A percentile compares a stretch with the other conserved stretches of the same genome.
Conservation (phyloP, 2,797 vertebrate species). For the Anguilla obscura region DNA sequence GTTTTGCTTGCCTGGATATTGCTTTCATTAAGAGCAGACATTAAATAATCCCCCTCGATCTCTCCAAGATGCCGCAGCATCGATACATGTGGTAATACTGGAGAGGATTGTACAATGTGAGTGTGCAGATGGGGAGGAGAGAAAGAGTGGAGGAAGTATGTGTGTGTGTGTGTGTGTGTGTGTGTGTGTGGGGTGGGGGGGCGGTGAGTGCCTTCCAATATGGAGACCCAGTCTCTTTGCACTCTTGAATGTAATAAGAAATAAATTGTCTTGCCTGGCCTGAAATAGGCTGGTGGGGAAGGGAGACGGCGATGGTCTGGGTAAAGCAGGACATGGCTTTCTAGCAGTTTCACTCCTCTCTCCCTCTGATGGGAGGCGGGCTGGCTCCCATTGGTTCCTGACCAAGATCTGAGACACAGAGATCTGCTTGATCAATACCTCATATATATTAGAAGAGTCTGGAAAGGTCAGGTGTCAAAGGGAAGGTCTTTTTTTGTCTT, state of each 20-base stretch:
- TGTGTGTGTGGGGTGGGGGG: neutral
- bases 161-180: too few species aligned
- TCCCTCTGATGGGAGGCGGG: neutral
- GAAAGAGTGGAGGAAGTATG: neutral
- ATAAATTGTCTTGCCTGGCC: slow-evolving; percentile 34
- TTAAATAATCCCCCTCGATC: slow-evolving; percentile 27
- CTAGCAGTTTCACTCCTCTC: neutral
- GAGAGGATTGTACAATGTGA: neutral
- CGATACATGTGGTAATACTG: neutral
- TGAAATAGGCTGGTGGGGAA: slow-evolving; percentile 34
- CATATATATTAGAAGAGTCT: slow-evolving; percentile 40
- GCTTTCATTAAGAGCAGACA: slow-evolving; percentile 35
- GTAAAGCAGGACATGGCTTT: neutral
- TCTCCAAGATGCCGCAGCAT: slow-evolving; percentile 21
- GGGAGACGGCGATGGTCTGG: neutral
- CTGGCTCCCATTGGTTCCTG: slow-evolving; percentile 27
- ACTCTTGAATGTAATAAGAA: slow-evolving; percentile 35
- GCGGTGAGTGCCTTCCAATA: neutral
- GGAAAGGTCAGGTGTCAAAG: slow-evolving; percentile 49
- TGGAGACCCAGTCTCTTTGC: slow-evolving; percentile 15
- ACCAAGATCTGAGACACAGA: slow-evolving; percentile 41
- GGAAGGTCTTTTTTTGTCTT: neutral
- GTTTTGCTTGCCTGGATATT: slow-evolving; percentile 30
- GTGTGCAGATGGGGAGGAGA: slow-evolving; percentile 9
- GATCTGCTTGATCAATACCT: slow-evolving; percentile 45